A percentile compares a stretch with the other conserved stretches of the same genome.
Conservation (phyloP, 2,113 vertebrate species). For the Indicator indicator region DNA sequence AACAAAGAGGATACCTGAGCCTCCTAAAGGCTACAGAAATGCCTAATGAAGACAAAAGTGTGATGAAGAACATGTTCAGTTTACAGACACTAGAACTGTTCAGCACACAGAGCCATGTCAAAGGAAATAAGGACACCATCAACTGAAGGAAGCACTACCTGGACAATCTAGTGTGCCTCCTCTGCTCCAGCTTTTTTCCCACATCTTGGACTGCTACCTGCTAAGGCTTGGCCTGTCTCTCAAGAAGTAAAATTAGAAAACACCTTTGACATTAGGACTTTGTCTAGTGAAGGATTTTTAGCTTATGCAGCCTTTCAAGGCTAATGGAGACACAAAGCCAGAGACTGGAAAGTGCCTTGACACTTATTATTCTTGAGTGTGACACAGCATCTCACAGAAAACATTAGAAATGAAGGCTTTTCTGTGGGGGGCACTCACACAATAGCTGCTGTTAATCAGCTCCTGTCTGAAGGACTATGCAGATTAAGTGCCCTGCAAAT, state of each 20-base stretch:
- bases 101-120: background rate
- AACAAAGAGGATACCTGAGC: background rate
- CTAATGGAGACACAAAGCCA: background rate
- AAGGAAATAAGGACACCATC: background rate
- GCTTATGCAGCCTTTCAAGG: background rate
- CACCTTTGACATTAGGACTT: background rate
- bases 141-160: background rate
- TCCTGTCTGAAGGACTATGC: background rate
- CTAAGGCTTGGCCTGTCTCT: background rate
- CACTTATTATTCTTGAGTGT: background rate
- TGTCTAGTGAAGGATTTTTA: background rate
- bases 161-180: background rate
- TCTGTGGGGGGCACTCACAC: background rate
- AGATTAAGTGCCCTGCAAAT: background rate
- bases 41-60: background rate
- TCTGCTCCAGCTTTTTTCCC: background rate
- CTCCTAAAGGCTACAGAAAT: background rate
- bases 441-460: background rate
- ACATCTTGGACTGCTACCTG: background rate
- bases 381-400: background rate
- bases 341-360: background rate
- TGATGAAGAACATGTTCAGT: background rate
- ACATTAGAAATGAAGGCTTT: background rate
- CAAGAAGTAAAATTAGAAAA: background rate
- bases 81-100: background rate